phyloP scores from a whole-genome alignment of 2,888 invertebrate genomes.

The Machimus rusticus region DNA sequence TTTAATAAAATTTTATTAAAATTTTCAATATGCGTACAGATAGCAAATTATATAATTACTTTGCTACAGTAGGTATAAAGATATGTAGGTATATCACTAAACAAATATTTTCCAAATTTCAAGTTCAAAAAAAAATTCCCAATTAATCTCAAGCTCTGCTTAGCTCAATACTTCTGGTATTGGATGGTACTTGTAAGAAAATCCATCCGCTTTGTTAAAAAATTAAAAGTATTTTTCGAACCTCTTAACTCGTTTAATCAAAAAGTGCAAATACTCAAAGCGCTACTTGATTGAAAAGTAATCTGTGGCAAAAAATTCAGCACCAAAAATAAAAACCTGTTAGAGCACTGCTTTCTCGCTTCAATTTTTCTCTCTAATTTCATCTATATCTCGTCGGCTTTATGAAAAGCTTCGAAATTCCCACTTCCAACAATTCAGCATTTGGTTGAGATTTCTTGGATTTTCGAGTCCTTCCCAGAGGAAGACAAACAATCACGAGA shows the following conservation, averaged over 20 bases:
- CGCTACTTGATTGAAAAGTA: not conserved
- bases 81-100: no score
- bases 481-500: slow-evolving; percentile 23
- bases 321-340: not conserved
- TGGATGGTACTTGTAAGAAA: not conserved
- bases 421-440: not conserved
- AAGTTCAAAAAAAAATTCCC: no score
- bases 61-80: no score
- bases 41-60: no score
- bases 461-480: not conserved
- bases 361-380: not conserved
- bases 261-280: not conserved
- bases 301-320: not conserved
- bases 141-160: not conserved
- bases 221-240: not conserved
- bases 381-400: not conserved
- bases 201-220: not conserved
- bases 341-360: not conserved
- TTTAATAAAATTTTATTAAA: no score
- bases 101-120: no score
- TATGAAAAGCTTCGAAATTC: not conserved
- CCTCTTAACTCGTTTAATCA: not conserved
- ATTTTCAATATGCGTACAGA: no score
- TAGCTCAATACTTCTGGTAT: not conserved
- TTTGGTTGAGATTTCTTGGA: slow-evolving; percentile 8